Evolutionary conservation across 2,797 vertebrate genomes (phyloP).

Genomic region (Sphenopsis melanotis): DNA sequence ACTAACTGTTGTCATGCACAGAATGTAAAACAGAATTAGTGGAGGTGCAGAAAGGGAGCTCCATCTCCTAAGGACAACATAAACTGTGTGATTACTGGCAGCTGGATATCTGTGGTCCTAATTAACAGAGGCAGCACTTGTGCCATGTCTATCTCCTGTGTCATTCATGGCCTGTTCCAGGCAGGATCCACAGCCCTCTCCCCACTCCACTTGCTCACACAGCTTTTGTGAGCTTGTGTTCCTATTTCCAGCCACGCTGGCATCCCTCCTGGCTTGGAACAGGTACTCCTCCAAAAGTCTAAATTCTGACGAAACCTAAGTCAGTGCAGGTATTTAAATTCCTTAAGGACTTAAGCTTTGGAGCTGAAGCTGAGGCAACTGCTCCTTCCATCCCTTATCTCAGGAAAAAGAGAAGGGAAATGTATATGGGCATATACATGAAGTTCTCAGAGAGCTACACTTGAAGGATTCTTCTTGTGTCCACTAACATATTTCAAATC

Average conservation of each 20-base stretch:
- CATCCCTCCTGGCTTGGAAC: neutral
- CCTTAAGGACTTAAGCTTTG: neutral
- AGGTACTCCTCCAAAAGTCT: neutral
- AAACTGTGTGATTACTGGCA: neutral
- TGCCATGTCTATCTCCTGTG: neutral
- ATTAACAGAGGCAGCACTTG: neutral
- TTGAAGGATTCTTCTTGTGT: neutral
- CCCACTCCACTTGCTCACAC: neutral
- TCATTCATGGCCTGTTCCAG: neutral
- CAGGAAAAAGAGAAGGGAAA: neutral
- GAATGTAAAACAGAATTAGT: neutral
- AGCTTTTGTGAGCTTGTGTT: neutral
- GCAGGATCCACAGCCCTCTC: neutral
- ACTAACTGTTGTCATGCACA: neutral
- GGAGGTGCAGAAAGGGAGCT: neutral
- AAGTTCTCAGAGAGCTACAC: neutral
- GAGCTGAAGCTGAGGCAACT: neutral
- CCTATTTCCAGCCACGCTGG: rapidly evolving
- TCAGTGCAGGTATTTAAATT: neutral
- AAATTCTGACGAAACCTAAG: neutral
- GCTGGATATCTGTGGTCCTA: no score
- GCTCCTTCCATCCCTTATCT: neutral
- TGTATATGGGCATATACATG: neutral
- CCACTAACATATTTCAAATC: neutral
- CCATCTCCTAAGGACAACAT: neutral